phyloP scores from a whole-genome alignment of 1,140 invertebrate species.

The Harlomillsia oculata region DNA sequence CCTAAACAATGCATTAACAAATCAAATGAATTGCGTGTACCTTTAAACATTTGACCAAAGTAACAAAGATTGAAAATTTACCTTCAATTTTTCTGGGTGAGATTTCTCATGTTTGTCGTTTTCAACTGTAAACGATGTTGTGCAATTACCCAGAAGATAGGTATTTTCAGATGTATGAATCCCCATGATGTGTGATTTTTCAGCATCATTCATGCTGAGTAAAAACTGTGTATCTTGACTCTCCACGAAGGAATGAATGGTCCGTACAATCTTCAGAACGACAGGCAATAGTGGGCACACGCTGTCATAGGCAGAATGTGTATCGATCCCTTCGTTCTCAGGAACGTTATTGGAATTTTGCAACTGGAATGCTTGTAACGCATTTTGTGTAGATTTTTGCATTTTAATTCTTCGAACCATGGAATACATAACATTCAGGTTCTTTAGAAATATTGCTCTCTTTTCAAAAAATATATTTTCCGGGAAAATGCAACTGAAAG shows the following conservation, averaged over 20 bases:
- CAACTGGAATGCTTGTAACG: neutral
- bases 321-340: neutral
- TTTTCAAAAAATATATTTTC: constrained; percentile 18
- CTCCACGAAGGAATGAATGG: constrained; percentile 21
- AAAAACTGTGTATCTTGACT: constrained; percentile 1
- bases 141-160: too few relatives aligned
- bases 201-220: constrained; percentile 8
- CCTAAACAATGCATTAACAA: constrained; percentile 1
- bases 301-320: constrained; percentile 11
- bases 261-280: constrained; percentile 17
- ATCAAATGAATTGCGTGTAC: neutral
- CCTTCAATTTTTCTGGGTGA: constrained; percentile 17
- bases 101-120: constrained; percentile 1
- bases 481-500: constrained; percentile 3
- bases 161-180: constrained; percentile 7
- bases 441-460: constrained; percentile 12
- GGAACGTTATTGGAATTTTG: neutral
- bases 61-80: neutral
- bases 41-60: neutral
- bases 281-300: constrained; percentile 23
- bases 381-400: constrained; percentile 1
- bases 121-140: neutral
- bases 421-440: constrained; percentile 13
- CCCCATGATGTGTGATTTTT: constrained; percentile 17
- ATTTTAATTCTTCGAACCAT: constrained; percentile 18